phyloP scores from a whole-genome alignment of 2,113 vertebrate genomes.

The Phyllostomus hastatus region DNA sequence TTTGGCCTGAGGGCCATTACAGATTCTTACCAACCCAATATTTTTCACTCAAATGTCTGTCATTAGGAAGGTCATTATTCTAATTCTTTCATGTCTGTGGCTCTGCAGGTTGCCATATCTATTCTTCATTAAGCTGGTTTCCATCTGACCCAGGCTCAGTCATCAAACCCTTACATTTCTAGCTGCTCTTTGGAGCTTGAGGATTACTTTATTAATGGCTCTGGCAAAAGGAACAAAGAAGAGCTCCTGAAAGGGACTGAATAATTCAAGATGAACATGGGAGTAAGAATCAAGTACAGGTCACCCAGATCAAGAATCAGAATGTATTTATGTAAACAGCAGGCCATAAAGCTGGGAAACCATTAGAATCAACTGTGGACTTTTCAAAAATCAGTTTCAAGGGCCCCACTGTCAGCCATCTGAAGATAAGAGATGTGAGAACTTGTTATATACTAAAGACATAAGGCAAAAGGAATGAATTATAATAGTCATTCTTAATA shows the following conservation, averaged over 20 bases:
- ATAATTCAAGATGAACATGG: slow-evolving; percentile 4
- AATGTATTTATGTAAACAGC: background rate
- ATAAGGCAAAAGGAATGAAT: background rate
- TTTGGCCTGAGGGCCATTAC: slow-evolving; percentile 49
- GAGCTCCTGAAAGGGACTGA: background rate
- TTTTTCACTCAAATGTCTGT: slow-evolving; percentile 75
- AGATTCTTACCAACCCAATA: slow-evolving; percentile 51
- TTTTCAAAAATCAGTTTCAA: background rate
- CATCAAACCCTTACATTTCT: slow-evolving; percentile 41
- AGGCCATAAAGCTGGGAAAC: background rate
- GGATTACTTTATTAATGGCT: slow-evolving; percentile 31
- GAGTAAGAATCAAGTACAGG: background rate
- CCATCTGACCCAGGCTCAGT: slow-evolving; percentile 42
- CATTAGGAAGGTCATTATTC: slow-evolving; percentile 75
- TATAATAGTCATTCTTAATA: background rate
- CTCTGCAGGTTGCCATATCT: slow-evolving; percentile 63
- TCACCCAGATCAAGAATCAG: slow-evolving; percentile 6
- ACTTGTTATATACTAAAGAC: background rate
- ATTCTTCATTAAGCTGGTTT: slow-evolving; percentile 70
- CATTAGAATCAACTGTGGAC: background rate
- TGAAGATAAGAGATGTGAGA: background rate
- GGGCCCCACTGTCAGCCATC: background rate
- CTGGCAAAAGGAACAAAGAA: background rate
- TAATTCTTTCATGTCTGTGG: slow-evolving; percentile 65
- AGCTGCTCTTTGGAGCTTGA: background rate